Evolutionary conservation across 2,888 invertebrate species (phyloP).

Genomic region (Apodemia mormo): DNA sequence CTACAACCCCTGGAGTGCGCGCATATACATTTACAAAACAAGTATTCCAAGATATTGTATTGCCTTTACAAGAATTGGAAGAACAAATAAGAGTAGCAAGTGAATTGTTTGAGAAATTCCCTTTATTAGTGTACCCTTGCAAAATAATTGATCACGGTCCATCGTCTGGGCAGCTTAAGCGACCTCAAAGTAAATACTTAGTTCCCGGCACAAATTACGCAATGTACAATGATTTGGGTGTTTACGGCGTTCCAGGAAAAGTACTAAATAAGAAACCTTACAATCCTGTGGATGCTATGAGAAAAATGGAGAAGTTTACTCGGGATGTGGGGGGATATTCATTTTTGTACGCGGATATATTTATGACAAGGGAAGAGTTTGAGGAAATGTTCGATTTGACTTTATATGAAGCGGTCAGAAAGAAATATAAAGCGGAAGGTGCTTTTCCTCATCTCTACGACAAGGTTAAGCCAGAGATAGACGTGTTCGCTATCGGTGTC

Average conservation of each 20-base stretch:
- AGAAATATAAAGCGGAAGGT: conserved; percentile 80
- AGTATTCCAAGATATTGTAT: conserved; percentile 87
- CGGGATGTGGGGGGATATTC: conserved; percentile 85
- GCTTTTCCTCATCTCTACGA: conserved; percentile 85
- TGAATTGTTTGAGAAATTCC: conserved; percentile 84
- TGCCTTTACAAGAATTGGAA: conserved; percentile 84
- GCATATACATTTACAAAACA: conserved; percentile 87
- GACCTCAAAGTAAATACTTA: conserved; percentile 80
- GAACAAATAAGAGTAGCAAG: conserved; percentile 83
- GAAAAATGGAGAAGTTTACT: conserved; percentile 86
- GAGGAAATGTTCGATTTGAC: conserved; percentile 86
- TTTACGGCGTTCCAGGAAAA: conserved; percentile 85
- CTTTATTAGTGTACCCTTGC: conserved; percentile 86
- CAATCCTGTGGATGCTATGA: conserved; percentile 84
- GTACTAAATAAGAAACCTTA: conserved; percentile 83
- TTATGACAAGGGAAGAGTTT: conserved; percentile 85
- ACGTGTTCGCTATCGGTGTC: conserved; percentile 82
- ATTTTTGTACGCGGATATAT: conserved; percentile 87
- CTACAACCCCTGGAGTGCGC: conserved; percentile 85
- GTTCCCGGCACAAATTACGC: conserved; percentile 85
- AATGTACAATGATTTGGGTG: conserved; percentile 87
- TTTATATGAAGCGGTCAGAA: conserved; percentile 82
- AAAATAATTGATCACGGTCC: conserved; percentile 84
- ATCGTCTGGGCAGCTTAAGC: conserved; percentile 80
- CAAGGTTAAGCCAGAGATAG: conserved; percentile 85